Evolutionary conservation across 2,113 vertebrate species (phyloP), one percentile per base, ranked within the genome.

Genomic region (Pongo pygmaeus): DNA sequence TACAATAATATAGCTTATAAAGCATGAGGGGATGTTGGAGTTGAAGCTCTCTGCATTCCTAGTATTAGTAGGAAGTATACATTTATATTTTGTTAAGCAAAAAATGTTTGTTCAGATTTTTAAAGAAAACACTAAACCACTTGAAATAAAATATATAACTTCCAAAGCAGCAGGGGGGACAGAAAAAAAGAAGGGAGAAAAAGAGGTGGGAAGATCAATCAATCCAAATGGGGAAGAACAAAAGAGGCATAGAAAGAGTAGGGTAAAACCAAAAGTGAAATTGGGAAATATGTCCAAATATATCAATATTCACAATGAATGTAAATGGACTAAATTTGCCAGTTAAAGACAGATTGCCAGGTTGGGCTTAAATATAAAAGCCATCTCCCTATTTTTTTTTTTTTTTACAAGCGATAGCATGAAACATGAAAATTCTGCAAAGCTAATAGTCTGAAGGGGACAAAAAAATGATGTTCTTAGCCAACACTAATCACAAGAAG

Each of bases 1-100:
- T 2, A 5, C 18, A 40, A 25, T 8, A 11, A 2, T 1, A 2
- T 32, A 35, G 25, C 10, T 10, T n/a, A 11, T 18, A 6, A 67
- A 52, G 27, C 46, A 13, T 1, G 0, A 3, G 35, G 25, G 22
- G 57, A 40, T 1, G 0, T 6, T 13, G 18, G 12, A 3, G 20
- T 4, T 35, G 5, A 23, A 57, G 84, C 35, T 32, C n/a, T 52
- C 70, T 14, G 69, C n/a, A n/a, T 50, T 91, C 50, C 70, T 77
- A 9, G 17, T 40, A 5, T 32, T 81, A 38, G 52, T 18, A 23
- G 46, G 30, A 77, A 46, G 27, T 38, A 84, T 74, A 55, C 14
- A 52, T 69, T 88, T 8, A 23, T 16, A 30, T 72, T 48, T 46
- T 79, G 30, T 79, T 57, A 43, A 64, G 38, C 32, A 50, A 84